Percentiles rank a stretch among this genome's conserved stretches.
phyloP scores from a whole-genome alignment of 2,797 vertebrate species.

The Leuciscus waleckii region DNA sequence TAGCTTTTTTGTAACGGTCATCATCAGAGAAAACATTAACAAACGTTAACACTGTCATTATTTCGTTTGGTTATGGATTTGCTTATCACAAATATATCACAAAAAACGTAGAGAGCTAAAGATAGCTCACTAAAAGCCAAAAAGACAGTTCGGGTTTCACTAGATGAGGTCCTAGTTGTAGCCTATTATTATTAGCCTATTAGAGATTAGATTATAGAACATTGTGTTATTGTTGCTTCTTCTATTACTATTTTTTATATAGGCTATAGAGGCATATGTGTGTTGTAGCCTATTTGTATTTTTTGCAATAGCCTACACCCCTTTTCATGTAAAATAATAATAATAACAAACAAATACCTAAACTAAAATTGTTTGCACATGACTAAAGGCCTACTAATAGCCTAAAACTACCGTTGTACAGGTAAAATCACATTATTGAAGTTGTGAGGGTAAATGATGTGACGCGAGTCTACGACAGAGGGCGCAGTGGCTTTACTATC shows the following conservation, averaged over 20 bases:
- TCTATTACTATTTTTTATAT: not conserved
- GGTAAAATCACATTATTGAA: not conserved
- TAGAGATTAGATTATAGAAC: not conserved
- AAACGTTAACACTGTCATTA: not conserved
- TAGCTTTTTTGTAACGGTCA: not conserved
- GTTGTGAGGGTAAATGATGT: not conserved
- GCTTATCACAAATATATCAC: not conserved
- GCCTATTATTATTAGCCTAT: not conserved
- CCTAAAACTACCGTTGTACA: not conserved
- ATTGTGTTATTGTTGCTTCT: not conserved
- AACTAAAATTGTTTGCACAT: not conserved
- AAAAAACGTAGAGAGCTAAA: not conserved
- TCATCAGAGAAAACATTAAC: not conserved
- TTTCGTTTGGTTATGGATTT: not conserved
- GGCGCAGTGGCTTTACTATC: constrained; percentile 65
- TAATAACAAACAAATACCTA: not conserved
- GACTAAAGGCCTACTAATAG: not conserved
- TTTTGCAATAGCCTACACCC: not conserved
- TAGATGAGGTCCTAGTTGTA: not conserved
- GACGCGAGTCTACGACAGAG: constrained; percentile 66
- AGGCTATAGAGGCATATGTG: not conserved
- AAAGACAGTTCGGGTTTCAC: not conserved
- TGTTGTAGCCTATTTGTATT: not conserved
- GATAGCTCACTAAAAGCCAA: not conserved
- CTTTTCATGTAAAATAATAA: not conserved